Evolutionary conservation across 2,797 vertebrate genomes (phyloP), one percentile per base, ranked within the genome.

Genomic region (Sebastolobus altivelis): DNA sequence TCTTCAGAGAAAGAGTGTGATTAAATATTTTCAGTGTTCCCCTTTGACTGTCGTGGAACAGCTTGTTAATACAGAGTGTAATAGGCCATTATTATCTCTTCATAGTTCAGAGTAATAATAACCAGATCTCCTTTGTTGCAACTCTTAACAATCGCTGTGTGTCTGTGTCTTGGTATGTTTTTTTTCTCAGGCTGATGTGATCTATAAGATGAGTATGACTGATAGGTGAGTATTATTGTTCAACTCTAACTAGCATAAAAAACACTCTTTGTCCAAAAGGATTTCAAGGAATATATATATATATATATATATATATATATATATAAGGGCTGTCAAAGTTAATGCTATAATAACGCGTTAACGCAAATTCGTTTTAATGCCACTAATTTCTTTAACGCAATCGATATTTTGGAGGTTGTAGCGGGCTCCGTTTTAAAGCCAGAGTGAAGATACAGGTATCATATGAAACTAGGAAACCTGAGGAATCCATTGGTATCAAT

Each of bases 141-240:
- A 11, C 8, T 71, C 12, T 12, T 68, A 67, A 63, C 3, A 54
- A 6, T 46, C 14, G 1, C 46, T 52, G 46, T 63, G 9, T 72
- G 35, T 70, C 0, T 56, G 5, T 56, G 55, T 58, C 7, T 54
- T 46, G 43, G 43, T 46, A 1, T 73, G 12, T 58, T 89, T 79
- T 92, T 94, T 94, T 49, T 87, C 92, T 66, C 86, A 99, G 99
- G 99, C 97, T 66, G 99, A 99, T 92, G 97, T 99, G 65, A 99
- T 99, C 94, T 98, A 98, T 95, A 99, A 99, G 93, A 98, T 99
- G 96, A 96, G 96, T 87, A 99, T 99, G 98, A 99, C 98, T 60
- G 99, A 99, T 95, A 99, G 99, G 98, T 99, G 95, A 96, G 95
- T 77, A 3, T 65, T 71, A 22, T 8, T 20, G 27, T 54, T 46